Percentiles rank a stretch among this genome's conserved stretches.
phyloP scores from a whole-genome alignment of 2,113 vertebrate genomes.

The Heterotilapia buettikoferi region DNA sequence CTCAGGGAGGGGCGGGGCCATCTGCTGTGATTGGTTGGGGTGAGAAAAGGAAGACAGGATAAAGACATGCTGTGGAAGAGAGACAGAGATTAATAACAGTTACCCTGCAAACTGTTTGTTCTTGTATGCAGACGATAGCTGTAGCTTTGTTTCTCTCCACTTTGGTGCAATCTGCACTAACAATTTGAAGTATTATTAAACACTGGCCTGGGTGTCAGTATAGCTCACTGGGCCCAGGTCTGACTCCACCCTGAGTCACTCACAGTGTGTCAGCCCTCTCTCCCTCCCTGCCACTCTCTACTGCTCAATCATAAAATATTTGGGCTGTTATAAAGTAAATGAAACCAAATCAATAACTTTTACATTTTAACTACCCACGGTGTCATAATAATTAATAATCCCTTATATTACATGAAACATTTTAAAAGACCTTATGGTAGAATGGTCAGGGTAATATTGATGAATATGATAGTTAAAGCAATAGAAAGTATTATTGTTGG shows the following conservation, averaged over 20 bases:
- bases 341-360: not conserved
- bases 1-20: not conserved
- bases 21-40: accelerated
- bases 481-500: not conserved
- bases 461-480: not conserved
- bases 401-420: not conserved
- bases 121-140: not conserved
- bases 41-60: not conserved
- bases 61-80: not conserved
- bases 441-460: not conserved
- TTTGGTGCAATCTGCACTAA: not conserved
- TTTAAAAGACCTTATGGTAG: not conserved
- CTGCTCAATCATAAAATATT: not conserved
- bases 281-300: not conserved
- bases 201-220: not conserved
- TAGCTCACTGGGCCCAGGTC: not conserved
- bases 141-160: not conserved
- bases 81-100: not conserved
- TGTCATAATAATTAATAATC: not conserved
- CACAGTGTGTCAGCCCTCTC: not conserved
- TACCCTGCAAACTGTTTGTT: not conserved
- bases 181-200: not conserved
- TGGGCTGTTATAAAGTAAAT: not conserved
- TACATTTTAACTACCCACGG: not conserved
- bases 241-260: not conserved